A percentile compares a stretch with the other conserved stretches of the same genome.
These are phyloP conservation scores for Tragopan temminckii DNA, from an alignment of 2,797 vertebrate species.

Conservation along the genomic window DNA sequence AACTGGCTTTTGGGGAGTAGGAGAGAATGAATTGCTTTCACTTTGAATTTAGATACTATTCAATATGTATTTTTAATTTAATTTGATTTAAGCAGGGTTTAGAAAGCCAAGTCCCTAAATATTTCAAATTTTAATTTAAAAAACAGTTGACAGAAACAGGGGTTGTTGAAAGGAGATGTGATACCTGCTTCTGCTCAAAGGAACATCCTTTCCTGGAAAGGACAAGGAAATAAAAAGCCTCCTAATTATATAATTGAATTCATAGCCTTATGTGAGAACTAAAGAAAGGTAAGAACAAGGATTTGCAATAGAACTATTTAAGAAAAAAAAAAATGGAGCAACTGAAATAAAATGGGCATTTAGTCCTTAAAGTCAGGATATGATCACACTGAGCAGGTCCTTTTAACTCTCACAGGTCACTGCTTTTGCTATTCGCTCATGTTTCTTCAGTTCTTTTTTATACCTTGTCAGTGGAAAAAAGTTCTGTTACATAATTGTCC, in stretches of 20 bases:
- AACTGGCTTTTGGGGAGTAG: not conserved
- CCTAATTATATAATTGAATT: not conserved
- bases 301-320: not conserved
- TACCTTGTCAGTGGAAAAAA: not conserved
- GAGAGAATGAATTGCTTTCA: not conserved
- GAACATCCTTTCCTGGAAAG: not conserved
- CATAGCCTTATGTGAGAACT: not conserved
- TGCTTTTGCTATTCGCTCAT: not conserved
- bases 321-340: not conserved
- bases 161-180: not conserved
- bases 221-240: not conserved
- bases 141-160: not conserved
- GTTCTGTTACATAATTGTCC: not conserved
- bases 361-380: not conserved
- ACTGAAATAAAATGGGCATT: not conserved
- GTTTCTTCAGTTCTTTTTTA: not conserved
- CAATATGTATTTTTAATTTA: not conserved
- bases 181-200: not conserved
- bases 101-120: not conserved
- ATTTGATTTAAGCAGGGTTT: conserved; percentile 15
- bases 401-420: not conserved
- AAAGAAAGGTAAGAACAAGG: not conserved
- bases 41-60: conserved; percentile 11
- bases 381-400: not conserved
- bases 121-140: not conserved